Base-by-base conservation (phyloP, 2,113 vertebrate genomes). In the Notarius lentiginosus region DNA sequence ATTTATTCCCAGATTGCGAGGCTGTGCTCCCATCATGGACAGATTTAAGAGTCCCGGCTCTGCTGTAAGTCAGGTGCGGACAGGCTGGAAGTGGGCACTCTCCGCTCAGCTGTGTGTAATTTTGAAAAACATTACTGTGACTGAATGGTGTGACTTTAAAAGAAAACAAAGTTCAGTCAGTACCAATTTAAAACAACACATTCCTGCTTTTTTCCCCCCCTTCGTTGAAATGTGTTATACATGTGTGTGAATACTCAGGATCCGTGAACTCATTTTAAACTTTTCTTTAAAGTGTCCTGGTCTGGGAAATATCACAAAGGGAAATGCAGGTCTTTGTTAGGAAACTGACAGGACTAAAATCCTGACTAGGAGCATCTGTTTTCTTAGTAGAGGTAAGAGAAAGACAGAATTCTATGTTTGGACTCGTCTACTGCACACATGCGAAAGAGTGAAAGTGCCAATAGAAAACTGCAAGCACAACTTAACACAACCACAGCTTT, bases 1-100 rank as follows among this genome's bases (percentile, higher is more conserved):
- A 88, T 90, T 90, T 90, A 86, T 88, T 68, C 65, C 68, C 6
- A 17, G 58, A 56, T 76, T 84, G 56, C 20, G 22, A 70, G 77
- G 76, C 88, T 83, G 77, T 56, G 79, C 66, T 87, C 47, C 66
- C 75, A 84, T 81, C 79, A 56, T 84, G 58, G 84, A 81, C 55
- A 88, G 85, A 90, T 91, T 91, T 89, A 89, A 49, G 89, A 80
- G 84, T 89, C 90, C 89, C 90, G 61, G 30, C 82, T 88, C 88
- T 79, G 88, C 85, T 79, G 81, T 88, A 87, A 90, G 82, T 88
- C 88, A 86, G 61, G 79, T 55, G 63, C 66, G 70, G 81, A 87
- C 79, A 82, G 85, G 60, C 27, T 77, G 72, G 85, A 87, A 60
- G 70, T 82, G 76, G 76, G 53, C 58, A 75, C 75, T 84, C 82